Conservation (phyloP, 2,113 vertebrate genomes). For the Garra rufa region DNA sequence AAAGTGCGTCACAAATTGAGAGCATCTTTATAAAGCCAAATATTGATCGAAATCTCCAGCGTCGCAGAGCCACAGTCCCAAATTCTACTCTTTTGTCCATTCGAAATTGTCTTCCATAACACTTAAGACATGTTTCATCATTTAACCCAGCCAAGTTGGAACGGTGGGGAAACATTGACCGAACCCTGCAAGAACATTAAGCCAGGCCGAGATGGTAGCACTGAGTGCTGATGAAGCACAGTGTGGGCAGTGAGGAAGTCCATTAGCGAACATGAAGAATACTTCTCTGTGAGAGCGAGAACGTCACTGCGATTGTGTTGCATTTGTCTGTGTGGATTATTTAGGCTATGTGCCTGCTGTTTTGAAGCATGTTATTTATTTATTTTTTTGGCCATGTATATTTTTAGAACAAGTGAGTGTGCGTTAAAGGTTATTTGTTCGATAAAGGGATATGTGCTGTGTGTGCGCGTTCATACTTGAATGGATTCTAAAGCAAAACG, state of each 20-base stretch:
- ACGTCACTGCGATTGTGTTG: neutral
- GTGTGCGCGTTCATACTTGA: slow-evolving; percentile 55
- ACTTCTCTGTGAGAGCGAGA: slow-evolving; percentile 14
- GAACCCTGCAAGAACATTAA: slow-evolving; percentile 28
- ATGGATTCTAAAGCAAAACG: slow-evolving; percentile 59
- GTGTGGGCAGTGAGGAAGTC: slow-evolving; percentile 49
- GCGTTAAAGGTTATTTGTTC: slow-evolving; percentile 11
- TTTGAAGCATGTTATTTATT: neutral
- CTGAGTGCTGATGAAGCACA: slow-evolving; percentile 46
- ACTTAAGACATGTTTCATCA: neutral
- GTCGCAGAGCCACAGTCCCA: neutral
- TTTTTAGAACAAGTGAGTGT: slow-evolving; percentile 1
- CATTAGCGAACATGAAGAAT: slow-evolving; percentile 46
- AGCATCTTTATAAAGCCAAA: slow-evolving; percentile 14
- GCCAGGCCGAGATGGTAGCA: slow-evolving; percentile 20
- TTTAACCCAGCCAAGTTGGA: neutral
- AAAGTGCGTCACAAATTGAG: neutral
- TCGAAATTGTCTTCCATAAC: slow-evolving; percentile 5
- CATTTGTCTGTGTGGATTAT: slow-evolving; percentile 18
- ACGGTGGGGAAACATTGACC: slow-evolving; percentile 30
- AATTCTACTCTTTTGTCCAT: neutral
- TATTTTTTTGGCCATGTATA: neutral
- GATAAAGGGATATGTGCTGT: slow-evolving; percentile 17
- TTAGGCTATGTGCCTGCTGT: neutral
- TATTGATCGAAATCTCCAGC: neutral